Evolutionary conservation across 2,797 vertebrate species (phyloP).

Genomic region (Tapera naevia): DNA sequence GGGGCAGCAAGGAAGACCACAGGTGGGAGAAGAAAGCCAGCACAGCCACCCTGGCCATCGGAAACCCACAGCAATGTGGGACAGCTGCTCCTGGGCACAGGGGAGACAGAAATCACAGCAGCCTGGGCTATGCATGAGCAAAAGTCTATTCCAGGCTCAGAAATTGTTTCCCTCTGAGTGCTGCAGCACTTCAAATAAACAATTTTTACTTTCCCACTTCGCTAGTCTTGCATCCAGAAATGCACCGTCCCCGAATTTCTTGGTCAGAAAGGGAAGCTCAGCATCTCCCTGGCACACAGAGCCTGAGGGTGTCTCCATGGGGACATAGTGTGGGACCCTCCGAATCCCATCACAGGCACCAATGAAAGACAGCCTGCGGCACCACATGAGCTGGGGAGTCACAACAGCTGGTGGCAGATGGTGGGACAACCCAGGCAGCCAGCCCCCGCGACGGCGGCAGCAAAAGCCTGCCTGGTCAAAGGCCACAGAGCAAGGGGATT

Average conservation of each 20-base stretch:
- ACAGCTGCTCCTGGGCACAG: background rate
- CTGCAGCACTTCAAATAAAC: background rate
- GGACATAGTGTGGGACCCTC: background rate
- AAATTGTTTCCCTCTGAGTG: background rate
- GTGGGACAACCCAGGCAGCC: background rate
- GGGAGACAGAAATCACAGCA: background rate
- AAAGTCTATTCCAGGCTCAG: background rate
- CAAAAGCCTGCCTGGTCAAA: background rate
- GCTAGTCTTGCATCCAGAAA: background rate
- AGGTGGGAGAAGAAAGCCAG: background rate
- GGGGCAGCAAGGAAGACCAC: background rate
- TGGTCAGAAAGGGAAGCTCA: background rate
- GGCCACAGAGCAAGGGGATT: background rate
- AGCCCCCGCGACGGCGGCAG: rapidly evolving
- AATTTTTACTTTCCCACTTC: background rate
- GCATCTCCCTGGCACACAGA: background rate
- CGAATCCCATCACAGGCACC: background rate
- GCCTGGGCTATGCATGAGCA: background rate
- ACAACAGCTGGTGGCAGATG: constrained; percentile 39
- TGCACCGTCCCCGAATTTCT: rapidly evolving
- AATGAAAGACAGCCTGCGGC: background rate
- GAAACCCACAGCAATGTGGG: background rate
- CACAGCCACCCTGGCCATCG: background rate
- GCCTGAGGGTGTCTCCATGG: too few relatives aligned
- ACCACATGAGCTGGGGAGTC: background rate